phyloP scores from a whole-genome alignment of 2,797 vertebrate genomes.

The Sebastes miniatus region DNA sequence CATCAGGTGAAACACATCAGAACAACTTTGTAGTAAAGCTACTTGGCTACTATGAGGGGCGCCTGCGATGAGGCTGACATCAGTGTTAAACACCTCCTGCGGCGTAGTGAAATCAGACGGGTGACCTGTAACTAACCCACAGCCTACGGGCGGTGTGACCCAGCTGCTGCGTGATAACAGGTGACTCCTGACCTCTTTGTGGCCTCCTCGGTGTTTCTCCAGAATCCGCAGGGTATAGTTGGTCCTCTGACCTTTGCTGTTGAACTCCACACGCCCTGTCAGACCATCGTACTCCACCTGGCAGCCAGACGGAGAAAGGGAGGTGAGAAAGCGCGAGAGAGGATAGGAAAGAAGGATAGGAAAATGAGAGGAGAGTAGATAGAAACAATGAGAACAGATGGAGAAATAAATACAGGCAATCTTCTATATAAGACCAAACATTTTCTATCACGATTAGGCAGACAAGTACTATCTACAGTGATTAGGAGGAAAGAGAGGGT shows the following conservation, averaged over 20 bases:
- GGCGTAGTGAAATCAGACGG: slow-evolving; percentile 41
- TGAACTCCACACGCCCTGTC: slow-evolving; percentile 92
- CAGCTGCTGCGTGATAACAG: slow-evolving; percentile 43
- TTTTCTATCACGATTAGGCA: slow-evolving; percentile 10
- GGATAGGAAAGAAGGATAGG: not conserved
- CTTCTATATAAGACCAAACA: slow-evolving; percentile 14
- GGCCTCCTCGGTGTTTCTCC: slow-evolving; percentile 89
- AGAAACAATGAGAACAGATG: slow-evolving; percentile 9
- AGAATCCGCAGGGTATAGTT: slow-evolving; percentile 93
- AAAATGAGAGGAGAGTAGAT: not conserved
- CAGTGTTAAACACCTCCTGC: slow-evolving; percentile 44
- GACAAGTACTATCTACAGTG: slow-evolving; percentile 21
- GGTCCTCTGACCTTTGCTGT: slow-evolving; percentile 95
- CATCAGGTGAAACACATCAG: slow-evolving; percentile 12
- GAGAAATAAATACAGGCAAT: slow-evolving; percentile 4
- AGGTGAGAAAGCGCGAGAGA: slow-evolving; percentile 7
- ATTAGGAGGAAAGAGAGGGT: slow-evolving; percentile 23
- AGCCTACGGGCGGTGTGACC: slow-evolving; percentile 36
- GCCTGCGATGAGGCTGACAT: slow-evolving; percentile 37
- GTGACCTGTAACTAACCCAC: slow-evolving; percentile 45
- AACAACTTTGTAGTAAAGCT: slow-evolving; percentile 19
- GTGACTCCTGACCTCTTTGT: slow-evolving; percentile 88
- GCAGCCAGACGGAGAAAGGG: slow-evolving; percentile 26
- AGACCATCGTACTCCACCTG: slow-evolving; percentile 94
- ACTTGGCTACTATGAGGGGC: slow-evolving; percentile 7